Conservation (phyloP, 2,888 invertebrate species). For the Penaeus monodon region DNA sequence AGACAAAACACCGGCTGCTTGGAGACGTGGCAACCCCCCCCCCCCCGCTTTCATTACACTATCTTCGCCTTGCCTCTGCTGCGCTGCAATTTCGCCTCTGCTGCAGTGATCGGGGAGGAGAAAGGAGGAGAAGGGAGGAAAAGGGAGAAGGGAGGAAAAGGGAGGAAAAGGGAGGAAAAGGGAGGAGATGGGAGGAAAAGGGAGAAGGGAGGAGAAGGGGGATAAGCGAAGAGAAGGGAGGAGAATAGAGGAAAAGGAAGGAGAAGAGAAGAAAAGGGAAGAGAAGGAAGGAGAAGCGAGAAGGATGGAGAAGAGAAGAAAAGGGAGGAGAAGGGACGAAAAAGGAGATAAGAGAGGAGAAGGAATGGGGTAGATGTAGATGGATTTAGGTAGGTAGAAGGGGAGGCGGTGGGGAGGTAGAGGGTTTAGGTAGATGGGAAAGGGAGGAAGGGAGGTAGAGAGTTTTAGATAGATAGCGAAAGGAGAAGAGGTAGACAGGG, state of each 20-base stretch:
- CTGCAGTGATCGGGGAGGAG: too few relatives aligned
- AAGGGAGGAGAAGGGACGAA: too few relatives aligned
- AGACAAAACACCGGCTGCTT: conserved; percentile 33
- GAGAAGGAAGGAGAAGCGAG: neutral
- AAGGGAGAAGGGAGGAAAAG: neutral
- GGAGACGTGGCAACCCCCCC: conserved; percentile 19
- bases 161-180: neutral
- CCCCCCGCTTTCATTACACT: neutral
- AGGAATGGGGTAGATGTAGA: too few relatives aligned
- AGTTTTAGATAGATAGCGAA: too few relatives aligned
- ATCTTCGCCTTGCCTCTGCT: neutral
- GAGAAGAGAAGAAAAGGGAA: neutral
- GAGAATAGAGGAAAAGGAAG: neutral
- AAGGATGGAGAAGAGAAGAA: neutral
- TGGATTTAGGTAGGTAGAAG: too few relatives aligned
- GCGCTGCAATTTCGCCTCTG: neutral
- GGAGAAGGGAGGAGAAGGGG: neutral
- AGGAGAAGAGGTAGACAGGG: too few relatives aligned
- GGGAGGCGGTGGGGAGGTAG: too few relatives aligned
- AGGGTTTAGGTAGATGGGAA: too few relatives aligned
- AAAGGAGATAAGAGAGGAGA: too few relatives aligned
- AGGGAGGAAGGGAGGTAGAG: too few relatives aligned
- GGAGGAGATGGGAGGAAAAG: neutral
- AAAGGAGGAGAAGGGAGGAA: neutral
- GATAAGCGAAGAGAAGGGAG: neutral